A percentile compares a stretch with the other conserved stretches of the same genome.
Evolutionary conservation across 2,888 invertebrate species (phyloP).

Genomic region (Melieria picta): DNA sequence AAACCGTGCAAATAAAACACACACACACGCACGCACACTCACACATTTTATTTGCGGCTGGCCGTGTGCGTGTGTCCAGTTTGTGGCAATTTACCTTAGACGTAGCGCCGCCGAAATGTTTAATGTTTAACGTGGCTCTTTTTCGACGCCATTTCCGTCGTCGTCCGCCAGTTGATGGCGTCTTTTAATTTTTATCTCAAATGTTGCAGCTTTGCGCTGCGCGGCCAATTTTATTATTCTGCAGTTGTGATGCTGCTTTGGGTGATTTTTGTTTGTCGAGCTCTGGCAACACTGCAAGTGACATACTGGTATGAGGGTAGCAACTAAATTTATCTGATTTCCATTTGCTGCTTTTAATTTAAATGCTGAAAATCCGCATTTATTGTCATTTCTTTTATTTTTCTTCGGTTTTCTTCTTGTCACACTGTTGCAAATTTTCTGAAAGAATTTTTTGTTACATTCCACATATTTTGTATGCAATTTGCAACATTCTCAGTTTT

Average conservation of each 20-base stretch:
- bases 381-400: slow-evolving; percentile 9
- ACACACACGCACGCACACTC: neutral
- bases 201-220: slow-evolving; percentile 58
- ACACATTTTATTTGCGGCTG: neutral
- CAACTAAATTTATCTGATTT: slow-evolving; percentile 15
- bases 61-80: neutral
- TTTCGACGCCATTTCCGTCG: slow-evolving; percentile 58
- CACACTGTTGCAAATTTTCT: no score
- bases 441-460: no score
- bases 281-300: no score
- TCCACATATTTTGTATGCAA: no score
- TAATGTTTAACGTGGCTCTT: slow-evolving; percentile 38
- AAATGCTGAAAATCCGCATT: slow-evolving; percentile 15
- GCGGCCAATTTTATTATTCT: slow-evolving; percentile 44
- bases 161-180: slow-evolving; percentile 54
- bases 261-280: neutral
- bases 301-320: neutral
- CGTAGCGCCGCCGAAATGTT: slow-evolving; percentile 41
- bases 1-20: slow-evolving; percentile 16
- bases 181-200: slow-evolving; percentile 63
- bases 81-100: no score
- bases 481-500: no score
- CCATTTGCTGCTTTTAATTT: slow-evolving; percentile 20
- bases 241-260: neutral
- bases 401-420: neutral